Base-by-base conservation (phyloP, 2,113 vertebrate genomes). In the Clarias macrocephalus region DNA sequence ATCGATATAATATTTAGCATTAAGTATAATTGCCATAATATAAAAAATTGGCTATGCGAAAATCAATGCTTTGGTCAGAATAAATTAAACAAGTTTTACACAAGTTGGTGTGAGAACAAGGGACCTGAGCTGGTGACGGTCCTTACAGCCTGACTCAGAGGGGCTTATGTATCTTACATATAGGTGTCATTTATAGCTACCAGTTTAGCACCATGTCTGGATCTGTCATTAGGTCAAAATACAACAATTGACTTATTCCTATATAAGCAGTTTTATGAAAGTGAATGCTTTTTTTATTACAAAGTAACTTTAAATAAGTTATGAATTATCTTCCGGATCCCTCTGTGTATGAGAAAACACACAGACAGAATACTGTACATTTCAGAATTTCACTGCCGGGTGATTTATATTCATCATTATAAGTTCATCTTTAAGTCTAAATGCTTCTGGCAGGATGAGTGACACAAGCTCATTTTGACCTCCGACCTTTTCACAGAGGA, bases 401-500 rank as follows among this genome's bases (percentile, higher is more conserved):
- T 54, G 42, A 77, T 54, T 8, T 77, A n/a, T n/a, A 77, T 48
- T 48, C 7, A 48, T 48, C 48, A 48, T 48, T 7, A 8, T 48
- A 48, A 48, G 48, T 48, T 48, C 48, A 48, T n/a, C 30, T 73
- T 42, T 82, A 82, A 68, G 60, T 37, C n/a, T 81, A 56, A n/a
- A 19, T 18, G 30, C n/a, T 56, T 28, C 16, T 1, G 30, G 65
- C 57, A 85, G 80, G 89, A 86, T 87, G 87, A 83, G 70, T 84
- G 79, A 84, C 85, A 88, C 80, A 54, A 87, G 60, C 37, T 83
- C 56, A 63, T 57, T 48, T 23, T 77, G 87, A 88, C 87, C 84
- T 83, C 84, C 81, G 89, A 90, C 84, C 89, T 89, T 28, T 68
- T 80, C n/a, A 52, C 54, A 75, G 72, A 79, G 57, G n/a, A 72